Percentiles rank a stretch among this genome's conserved stretches.
These are phyloP conservation scores for Catostomus latipinnis DNA, from an alignment of 2,797 vertebrate genomes.

Conservation along the genomic window DNA sequence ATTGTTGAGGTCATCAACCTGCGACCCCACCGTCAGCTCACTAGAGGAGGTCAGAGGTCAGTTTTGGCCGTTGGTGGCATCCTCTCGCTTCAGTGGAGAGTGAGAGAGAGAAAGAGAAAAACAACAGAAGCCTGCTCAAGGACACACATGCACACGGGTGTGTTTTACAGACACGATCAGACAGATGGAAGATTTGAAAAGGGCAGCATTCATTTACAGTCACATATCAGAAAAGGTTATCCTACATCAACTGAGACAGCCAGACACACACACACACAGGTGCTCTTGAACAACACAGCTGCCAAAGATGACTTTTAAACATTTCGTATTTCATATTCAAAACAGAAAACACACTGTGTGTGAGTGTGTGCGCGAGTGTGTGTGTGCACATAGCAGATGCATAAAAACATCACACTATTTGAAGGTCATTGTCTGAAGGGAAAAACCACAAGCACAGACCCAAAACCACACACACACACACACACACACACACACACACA, in stretches of 20 bases:
- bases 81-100: constrained; percentile 41
- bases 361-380: constrained; percentile 41
- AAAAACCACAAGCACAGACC: constrained; percentile 14
- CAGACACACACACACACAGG: constrained; percentile 71
- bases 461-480: constrained; percentile 36
- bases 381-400: constrained; percentile 47
- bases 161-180: constrained; percentile 47
- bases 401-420: constrained; percentile 52
- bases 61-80: constrained; percentile 50
- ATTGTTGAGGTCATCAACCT: constrained; percentile 65
- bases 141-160: constrained; percentile 43
- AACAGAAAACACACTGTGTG: constrained; percentile 33
- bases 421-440: constrained; percentile 70
- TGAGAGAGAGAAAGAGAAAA: constrained; percentile 31
- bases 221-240: constrained; percentile 80
- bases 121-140: constrained; percentile 31
- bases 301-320: constrained; percentile 78
- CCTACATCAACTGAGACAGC: constrained; percentile 76
- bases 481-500: constrained; percentile 55
- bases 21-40: constrained; percentile 64
- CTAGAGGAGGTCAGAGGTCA: constrained; percentile 57
- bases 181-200: constrained; percentile 70
- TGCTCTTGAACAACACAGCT: constrained; percentile 76
- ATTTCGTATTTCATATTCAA: constrained; percentile 64
- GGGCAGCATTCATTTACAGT: constrained; percentile 78